phyloP scores from a whole-genome alignment of 92 coral and sea anemone species.

The Palythoa heliodiscus region DNA sequence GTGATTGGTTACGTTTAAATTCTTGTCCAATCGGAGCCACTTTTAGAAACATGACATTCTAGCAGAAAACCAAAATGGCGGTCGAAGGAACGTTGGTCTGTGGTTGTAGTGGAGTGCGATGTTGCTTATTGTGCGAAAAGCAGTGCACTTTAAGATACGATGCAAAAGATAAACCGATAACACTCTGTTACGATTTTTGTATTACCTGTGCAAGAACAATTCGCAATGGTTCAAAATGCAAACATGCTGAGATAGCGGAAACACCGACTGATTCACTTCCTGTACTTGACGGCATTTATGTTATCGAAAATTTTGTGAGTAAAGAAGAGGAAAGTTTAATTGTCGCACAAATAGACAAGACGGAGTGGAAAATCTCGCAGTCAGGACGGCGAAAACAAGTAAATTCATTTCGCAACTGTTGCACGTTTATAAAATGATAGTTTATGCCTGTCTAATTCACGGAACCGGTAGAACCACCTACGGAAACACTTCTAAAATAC shows the following conservation, averaged over 20 bases:
- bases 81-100: slow-evolving; percentile 50
- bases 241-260: not conserved
- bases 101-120: slow-evolving; percentile 82
- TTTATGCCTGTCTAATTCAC: too few relatives aligned
- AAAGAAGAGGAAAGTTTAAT: slow-evolving; percentile 73
- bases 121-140: slow-evolving; percentile 85
- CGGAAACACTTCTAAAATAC: too few relatives aligned
- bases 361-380: slow-evolving; percentile 85
- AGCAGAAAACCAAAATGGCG: slow-evolving; percentile 75
- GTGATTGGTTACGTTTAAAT: slow-evolving; percentile 33
- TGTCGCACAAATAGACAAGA: slow-evolving; percentile 76
- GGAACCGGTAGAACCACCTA: too few relatives aligned
- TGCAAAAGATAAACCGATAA: slow-evolving; percentile 11
- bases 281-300: slow-evolving; percentile 66
- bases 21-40: slow-evolving; percentile 42
- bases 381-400: slow-evolving; percentile 98
- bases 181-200: slow-evolving; percentile 59
- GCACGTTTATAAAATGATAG: too few relatives aligned
- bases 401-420: not conserved
- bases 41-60: slow-evolving; percentile 32
- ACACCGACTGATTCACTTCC: slow-evolving; percentile 2
- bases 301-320: slow-evolving; percentile 71
- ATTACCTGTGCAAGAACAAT: slow-evolving; percentile 59
- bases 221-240: slow-evolving; percentile 25
- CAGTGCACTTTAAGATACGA: slow-evolving; percentile 3